Base-by-base conservation (phyloP, 2,797 vertebrate species). In the Columba guinea region DNA sequence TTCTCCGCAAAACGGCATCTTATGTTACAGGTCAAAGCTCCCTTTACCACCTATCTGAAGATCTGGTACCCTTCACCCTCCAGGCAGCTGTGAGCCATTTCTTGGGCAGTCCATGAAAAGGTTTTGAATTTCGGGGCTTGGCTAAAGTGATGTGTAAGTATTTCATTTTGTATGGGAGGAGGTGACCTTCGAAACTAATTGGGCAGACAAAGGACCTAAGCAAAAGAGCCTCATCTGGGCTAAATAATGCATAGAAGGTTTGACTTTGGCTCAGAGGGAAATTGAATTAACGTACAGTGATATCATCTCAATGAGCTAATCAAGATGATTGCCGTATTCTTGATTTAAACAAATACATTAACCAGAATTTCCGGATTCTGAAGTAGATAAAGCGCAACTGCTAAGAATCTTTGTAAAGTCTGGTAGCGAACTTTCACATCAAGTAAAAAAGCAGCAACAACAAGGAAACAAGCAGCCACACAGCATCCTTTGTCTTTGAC, bases 291-390 rank as follows among this genome's bases (percentile, higher is more conserved):
- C 4, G 20, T 94, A 96, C 90, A 90, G 63, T 74, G 95, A 95
- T 97, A 97, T 86, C 87, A 97, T 96, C 97, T 95, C 85, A 89
- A 77, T 78, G 93, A 97, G 91, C 95, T 97, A 98, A 97, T 97
- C 94, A 96, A 97, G 96, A 97, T 95, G 97, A 98, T 93, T 97
- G 91, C 92, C 1, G 2, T 89, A 96, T 90, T 95, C 95, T 85
- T 93, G 85, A 89, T 94, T 96, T 95, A 94, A 97, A 95, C 84
- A 95, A 96, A 97, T 76, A 92, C 87, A 95, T 95, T 95, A 97
- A 94, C 70, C 95, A 97, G 90, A 88, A 75, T 82, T 75, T 92
- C 89, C 18, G 11, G 77, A 95, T 93, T 95, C 56, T 76, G 89
- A 89, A 77, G 35, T 11, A 89, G 83, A 90, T 77, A 95, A 96